Evolutionary conservation across 2,888 invertebrate genomes (phyloP), one percentile per base, ranked within the genome.

Genomic region (Plebejus anna): DNA sequence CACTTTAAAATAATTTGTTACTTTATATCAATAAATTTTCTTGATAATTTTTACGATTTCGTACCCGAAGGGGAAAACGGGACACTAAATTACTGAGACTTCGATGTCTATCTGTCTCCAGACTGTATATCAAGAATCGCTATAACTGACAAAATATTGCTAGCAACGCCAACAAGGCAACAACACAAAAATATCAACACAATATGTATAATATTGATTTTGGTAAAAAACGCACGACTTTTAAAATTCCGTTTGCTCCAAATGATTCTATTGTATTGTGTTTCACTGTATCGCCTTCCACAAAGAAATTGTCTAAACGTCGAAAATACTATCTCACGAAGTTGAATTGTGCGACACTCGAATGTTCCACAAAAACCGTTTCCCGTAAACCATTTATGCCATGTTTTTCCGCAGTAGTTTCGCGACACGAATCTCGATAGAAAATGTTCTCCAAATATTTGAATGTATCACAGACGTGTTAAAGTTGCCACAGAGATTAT

Each of bases 401-500:
- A 36, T 66, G 66, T 66, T 36, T 28, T 66, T 36, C 66, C 61
- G 28, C 61, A 66, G 9, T 32, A 66, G 66, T 66, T 66, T 32
- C 32, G 22, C 66, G 66, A 32, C 28, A 66, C 28, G 28, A 66
- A 66, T 28, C 61, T 28, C 66, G 66, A 73, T 32, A 4, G 47
- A 13, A 28, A 51, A 51, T 72, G 72, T 22, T 71, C 47, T 28
- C 47, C 42, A 51, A 73, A 51, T 51, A 28, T 73, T 47, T 32
- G 51, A 51, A 73, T 73, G 55, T 73, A 73, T 73, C 55, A 73
- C 73, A 55, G 32, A 73, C 73, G 73, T 55, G 73, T 36, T 55
- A 51, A 73, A 73, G 73, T 73, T 73, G 73, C 22, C 47, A 51
- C 51, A 28, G 55, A 73, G 73, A 73, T 73, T 73, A 73, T 73